Evolutionary conservation across 2,888 invertebrate genomes (phyloP).

Genomic region (Ophioninae sp.): DNA sequence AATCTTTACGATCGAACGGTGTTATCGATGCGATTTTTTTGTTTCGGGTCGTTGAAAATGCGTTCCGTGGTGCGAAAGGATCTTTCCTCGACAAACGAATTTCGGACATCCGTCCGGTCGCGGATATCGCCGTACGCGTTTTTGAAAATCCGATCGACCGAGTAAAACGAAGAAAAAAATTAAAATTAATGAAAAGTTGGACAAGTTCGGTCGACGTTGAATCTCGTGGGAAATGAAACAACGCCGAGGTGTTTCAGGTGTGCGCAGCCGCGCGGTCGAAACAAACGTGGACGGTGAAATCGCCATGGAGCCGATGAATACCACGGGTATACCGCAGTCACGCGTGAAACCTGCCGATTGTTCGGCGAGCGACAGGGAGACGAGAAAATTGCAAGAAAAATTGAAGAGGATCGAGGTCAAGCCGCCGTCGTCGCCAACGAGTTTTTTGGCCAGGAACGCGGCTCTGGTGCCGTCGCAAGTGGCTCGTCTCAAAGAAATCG

Average conservation of each 20-base stretch:
- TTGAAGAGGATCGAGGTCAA: slow-evolving; percentile 73
- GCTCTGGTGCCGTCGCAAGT: slow-evolving; percentile 73
- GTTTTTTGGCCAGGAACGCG: slow-evolving; percentile 71
- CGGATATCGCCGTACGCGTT: too few relatives aligned
- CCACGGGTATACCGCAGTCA: slow-evolving; percentile 28
- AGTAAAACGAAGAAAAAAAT: background rate
- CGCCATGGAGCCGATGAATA: slow-evolving; percentile 57
- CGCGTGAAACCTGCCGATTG: slow-evolving; percentile 40
- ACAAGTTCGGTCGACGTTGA: background rate
- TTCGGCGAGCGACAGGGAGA: slow-evolving; percentile 22
- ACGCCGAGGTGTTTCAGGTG: background rate
- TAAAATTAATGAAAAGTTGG: background rate
- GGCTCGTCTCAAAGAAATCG: slow-evolving; percentile 70
- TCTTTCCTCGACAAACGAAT: too few relatives aligned
- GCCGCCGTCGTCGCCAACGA: slow-evolving; percentile 67
- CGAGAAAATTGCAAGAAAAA: slow-evolving; percentile 68
- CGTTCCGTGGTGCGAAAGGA: too few relatives aligned
- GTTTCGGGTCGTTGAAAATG: too few relatives aligned
- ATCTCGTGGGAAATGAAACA: background rate
- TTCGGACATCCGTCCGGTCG: too few relatives aligned
- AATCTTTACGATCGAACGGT: too few relatives aligned
- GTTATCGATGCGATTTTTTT: too few relatives aligned
- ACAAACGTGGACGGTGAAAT: slow-evolving; percentile 49
- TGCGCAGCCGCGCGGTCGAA: background rate
- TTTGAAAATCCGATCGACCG: too few relatives aligned